A percentile compares a stretch with the other conserved stretches of the same genome.
phyloP scores from a whole-genome alignment of 2,797 vertebrate genomes.

The Hylomyscus alleni region DNA sequence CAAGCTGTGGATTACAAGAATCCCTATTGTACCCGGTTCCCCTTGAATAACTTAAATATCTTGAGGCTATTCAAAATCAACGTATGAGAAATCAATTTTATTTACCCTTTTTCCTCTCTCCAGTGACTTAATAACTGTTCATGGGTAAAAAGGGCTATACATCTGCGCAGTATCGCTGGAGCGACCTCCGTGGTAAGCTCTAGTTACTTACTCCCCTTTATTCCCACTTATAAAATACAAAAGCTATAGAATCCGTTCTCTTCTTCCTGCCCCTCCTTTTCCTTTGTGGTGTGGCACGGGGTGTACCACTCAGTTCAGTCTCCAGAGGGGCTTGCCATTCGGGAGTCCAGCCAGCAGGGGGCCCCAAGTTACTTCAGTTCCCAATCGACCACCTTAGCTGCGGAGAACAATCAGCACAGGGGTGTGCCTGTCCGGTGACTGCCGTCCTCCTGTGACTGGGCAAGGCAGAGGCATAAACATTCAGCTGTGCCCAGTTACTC shows the following conservation, averaged over 20 bases:
- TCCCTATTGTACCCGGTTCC: neutral
- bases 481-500: neutral
- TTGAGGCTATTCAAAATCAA: constrained; percentile 52
- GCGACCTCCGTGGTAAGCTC: constrained; percentile 14
- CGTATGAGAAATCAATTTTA: constrained; percentile 9
- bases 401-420: neutral
- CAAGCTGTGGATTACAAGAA: neutral
- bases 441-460: constrained; percentile 1
- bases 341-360: neutral
- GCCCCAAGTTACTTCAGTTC: neutral
- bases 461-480: neutral
- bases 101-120: constrained; percentile 12
- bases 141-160: neutral
- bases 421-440: neutral
- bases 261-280: neutral
- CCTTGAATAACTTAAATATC: constrained; percentile 55
- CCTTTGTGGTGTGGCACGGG: neutral
- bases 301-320: neutral
- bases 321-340: neutral
- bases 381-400: neutral
- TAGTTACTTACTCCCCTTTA: constrained; percentile 29
- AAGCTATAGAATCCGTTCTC: neutral
- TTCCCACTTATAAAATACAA: neutral
- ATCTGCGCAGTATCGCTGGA: neutral
- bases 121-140: neutral